Base-by-base conservation (phyloP, 2,888 invertebrate species). In the Nebria brevicollis region DNA sequence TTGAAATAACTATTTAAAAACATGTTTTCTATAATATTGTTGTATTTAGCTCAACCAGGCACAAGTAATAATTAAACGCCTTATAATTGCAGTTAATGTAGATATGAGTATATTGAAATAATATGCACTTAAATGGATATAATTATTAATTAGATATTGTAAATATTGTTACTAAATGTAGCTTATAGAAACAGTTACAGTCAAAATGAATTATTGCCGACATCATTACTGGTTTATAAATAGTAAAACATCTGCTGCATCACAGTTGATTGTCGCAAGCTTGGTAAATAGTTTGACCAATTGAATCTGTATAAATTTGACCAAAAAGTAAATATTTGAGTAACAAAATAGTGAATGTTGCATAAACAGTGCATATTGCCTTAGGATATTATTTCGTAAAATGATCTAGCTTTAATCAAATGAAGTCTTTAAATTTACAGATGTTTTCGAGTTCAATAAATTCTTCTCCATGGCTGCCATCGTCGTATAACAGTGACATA, bases 381-480 rank as follows among this genome's bases (percentile, higher is more conserved):
- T 34, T 34, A 34, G 34, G 34, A 34, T 5, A 5, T 5, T 34
- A 34, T 34, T 34, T 34, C 34, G 4, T 54, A 54, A 8, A 54
- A 54, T 6, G 8, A 54, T 6, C 13, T 54, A 54, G 13, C 7
- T 7, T 8, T 54, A 54, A 54, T 11, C 54, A 54, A 54, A 54
- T 13, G 1, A 70, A 70, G 43, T 72, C 64, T 42, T 75, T 72
- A 34, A 65, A 41, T 64, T 80, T 80, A 25, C 80, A 80, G 80
- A 80, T 80, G 65, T 78, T 41, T 41, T 65, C 78, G 87, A 88
- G 88, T 85, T 89, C 89, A 84, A 87, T 89, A 75, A 77, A 72
- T 64, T 80, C 79, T 42, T 78, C 86, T 87, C 89, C 86, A 87
- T 89, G 89, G 89, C 88, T 86, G 88, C 89, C 87, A 87, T 89